phyloP scores from a whole-genome alignment of 2,888 invertebrate genomes.

The Phania funesta region DNA sequence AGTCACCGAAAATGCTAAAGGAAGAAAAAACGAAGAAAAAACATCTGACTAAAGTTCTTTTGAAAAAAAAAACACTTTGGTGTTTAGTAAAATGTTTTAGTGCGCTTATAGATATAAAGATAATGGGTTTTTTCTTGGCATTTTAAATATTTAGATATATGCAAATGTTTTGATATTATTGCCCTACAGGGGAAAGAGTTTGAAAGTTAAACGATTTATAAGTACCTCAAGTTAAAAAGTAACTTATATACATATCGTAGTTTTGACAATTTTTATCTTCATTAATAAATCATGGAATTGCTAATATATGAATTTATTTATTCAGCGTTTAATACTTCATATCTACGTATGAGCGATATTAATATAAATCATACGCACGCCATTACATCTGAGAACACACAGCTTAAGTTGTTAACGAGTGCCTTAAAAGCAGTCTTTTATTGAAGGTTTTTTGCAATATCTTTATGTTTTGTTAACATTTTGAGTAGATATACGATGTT shows the following conservation, averaged over 20 bases:
- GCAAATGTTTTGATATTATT: not conserved
- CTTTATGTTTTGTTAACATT: too few species aligned
- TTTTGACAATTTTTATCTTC: too few species aligned
- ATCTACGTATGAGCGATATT: not conserved
- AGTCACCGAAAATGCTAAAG: conserved; percentile 38
- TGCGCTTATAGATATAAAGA: conserved; percentile 11
- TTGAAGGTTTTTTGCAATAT: too few species aligned
- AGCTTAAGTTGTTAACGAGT: too few species aligned
- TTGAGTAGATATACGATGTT: not conserved
- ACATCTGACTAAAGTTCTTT: not conserved
- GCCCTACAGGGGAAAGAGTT: not conserved
- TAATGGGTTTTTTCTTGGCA: not conserved
- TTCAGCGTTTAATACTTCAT: not conserved
- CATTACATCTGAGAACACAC: not conserved
- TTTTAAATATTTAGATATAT: not conserved
- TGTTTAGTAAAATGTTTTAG: conserved; percentile 22
- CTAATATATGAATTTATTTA: not conserved
- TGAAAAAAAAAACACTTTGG: conserved; percentile 18
- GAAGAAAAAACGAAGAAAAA: not conserved
- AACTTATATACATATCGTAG: too few species aligned
- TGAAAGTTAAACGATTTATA: not conserved
- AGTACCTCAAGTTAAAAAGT: too few species aligned
- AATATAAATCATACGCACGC: not conserved
- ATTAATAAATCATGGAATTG: too few species aligned
- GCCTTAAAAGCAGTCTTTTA: too few species aligned